phyloP scores from a whole-genome alignment of 2,888 invertebrate species.

The Chrysolina haemoptera region DNA sequence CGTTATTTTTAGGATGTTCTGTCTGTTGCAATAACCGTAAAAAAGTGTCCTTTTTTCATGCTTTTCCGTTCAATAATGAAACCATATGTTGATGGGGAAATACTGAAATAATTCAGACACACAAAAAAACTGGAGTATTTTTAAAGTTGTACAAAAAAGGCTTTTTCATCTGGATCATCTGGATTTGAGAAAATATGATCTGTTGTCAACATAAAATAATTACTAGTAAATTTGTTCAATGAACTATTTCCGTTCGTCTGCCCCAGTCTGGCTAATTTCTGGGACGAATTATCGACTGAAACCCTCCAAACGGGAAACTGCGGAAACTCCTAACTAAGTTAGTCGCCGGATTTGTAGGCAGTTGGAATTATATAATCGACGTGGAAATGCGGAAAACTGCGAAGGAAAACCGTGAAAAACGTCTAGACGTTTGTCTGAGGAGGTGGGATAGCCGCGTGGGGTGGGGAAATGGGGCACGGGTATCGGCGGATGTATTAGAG shows the following conservation, averaged over 20 bases:
- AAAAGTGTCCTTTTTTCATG: too few relatives aligned
- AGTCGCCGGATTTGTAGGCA: conserved; percentile 26
- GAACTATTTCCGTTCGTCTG: not conserved
- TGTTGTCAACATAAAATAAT: too few relatives aligned
- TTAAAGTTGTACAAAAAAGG: too few relatives aligned
- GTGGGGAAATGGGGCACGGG: not conserved
- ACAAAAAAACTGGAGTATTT: too few relatives aligned
- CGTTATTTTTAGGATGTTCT: too few relatives aligned
- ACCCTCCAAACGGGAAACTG: conserved; percentile 5
- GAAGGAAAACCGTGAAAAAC: conserved; percentile 22
- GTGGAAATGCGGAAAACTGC: conserved; percentile 24
- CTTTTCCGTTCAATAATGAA: too few relatives aligned
- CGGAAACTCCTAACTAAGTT: conserved; percentile 32
- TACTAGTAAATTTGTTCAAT: not conserved
- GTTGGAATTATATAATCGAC: conserved; percentile 8
- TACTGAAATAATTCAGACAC: too few relatives aligned
- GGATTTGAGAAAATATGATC: too few relatives aligned
- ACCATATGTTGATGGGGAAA: too few relatives aligned
- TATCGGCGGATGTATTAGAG: conserved; percentile 4
- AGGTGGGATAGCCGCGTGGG: not conserved
- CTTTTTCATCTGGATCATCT: too few relatives aligned
- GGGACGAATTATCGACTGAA: not conserved
- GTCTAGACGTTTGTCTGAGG: conserved; percentile 34
- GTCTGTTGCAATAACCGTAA: too few relatives aligned
- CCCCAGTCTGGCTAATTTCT: not conserved